Conservation (phyloP, 2,797 vertebrate species). For the Dipus sagitta region DNA sequence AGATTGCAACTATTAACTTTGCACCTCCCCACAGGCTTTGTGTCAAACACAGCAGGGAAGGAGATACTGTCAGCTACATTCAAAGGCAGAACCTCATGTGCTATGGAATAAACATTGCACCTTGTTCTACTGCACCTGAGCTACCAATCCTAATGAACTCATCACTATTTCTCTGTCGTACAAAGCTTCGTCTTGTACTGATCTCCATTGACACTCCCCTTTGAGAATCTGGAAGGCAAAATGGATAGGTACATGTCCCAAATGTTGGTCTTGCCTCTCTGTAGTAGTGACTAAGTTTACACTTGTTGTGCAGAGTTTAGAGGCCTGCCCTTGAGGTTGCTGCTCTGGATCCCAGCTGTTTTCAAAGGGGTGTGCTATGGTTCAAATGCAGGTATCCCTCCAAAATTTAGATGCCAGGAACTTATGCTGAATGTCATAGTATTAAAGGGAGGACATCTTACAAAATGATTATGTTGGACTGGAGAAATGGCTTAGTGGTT, state of each 20-base stretch:
- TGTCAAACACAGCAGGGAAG: background rate
- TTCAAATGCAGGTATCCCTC: background rate
- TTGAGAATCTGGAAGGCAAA: slow-evolving; percentile 15
- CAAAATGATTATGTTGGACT: background rate
- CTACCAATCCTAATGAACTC: background rate
- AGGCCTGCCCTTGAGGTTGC: background rate
- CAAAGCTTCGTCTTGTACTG: background rate
- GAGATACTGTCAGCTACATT: background rate
- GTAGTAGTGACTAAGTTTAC: background rate
- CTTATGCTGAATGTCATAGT: background rate
- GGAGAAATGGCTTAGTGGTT: no score
- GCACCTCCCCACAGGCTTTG: background rate
- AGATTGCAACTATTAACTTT: background rate
- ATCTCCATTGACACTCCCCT: background rate
- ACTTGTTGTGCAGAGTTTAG: background rate
- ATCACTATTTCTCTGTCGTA: background rate
- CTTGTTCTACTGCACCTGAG: background rate
- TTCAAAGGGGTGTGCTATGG: background rate
- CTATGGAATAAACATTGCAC: background rate
- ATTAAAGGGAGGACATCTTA: background rate
- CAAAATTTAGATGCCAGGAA: background rate
- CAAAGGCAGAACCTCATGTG: background rate
- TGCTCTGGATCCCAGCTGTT: background rate
- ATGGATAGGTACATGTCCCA: background rate
- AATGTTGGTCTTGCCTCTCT: background rate